Conservation (phyloP, 2,797 vertebrate genomes). For the Tiaroga cobitis region DNA sequence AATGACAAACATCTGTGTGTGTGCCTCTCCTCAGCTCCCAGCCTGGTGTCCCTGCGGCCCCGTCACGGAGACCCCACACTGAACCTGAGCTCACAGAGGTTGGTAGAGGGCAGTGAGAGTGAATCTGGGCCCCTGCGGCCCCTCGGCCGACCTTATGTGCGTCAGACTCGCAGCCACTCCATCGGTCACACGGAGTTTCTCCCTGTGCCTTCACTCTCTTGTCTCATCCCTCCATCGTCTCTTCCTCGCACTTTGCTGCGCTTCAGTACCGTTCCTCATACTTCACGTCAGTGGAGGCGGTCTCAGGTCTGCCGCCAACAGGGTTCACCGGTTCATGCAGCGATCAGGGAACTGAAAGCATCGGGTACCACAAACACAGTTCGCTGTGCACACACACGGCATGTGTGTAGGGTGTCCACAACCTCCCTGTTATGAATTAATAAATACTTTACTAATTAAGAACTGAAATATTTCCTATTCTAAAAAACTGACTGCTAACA, state of each 20-base stretch:
- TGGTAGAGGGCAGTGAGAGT: conserved; percentile 81
- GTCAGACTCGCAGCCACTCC: conserved; percentile 84
- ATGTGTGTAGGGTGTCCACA: not conserved
- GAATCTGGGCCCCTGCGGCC: conserved; percentile 41
- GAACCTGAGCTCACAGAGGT: conserved; percentile 89
- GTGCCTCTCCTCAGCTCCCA: conserved; percentile 78
- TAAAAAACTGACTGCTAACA: not conserved
- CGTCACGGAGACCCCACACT: conserved; percentile 82
- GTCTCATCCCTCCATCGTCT: conserved; percentile 69
- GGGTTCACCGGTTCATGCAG: conserved; percentile 48
- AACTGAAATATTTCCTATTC: not conserved
- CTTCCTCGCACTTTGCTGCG: conserved; percentile 56
- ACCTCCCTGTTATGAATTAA: not conserved
- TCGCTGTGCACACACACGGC: not conserved
- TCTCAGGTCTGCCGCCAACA: conserved; percentile 58
- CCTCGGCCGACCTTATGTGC: conserved; percentile 70
- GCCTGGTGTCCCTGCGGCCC: conserved; percentile 81
- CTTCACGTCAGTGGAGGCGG: conserved; percentile 60
- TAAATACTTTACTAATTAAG: not conserved
- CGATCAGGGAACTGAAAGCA: conserved; percentile 63
- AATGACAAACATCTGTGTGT: conserved; percentile 27
- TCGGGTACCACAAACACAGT: conserved; percentile 61
- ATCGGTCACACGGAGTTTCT: conserved; percentile 81
- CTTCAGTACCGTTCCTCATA: conserved; percentile 64
- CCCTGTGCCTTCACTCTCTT: conserved; percentile 71